Evolutionary conservation across 2,888 invertebrate genomes (phyloP), one percentile per base, ranked within the genome.

Genomic region (Brenthis hecate): DNA sequence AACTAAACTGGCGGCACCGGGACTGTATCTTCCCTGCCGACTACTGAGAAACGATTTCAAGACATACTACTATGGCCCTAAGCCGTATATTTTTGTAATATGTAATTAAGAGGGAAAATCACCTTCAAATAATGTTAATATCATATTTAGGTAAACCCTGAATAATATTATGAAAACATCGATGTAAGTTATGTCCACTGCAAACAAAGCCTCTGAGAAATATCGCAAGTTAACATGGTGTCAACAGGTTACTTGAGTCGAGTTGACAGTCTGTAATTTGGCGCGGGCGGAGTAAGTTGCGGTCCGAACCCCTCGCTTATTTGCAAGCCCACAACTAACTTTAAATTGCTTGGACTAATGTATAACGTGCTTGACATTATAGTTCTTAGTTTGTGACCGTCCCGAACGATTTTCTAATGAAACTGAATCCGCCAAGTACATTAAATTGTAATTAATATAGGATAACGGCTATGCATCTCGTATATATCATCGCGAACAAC

Each of bases 211-310:
- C 81, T 70, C 56, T 58, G 68, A 71, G 85, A 85, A 84, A 80
- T 77, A 79, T 77, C 79, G 79, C 81, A 82, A 86, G 84, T 82
- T 83, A 85, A 85, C 83, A 78, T 78, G 84, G 81, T 85, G 88
- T 88, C 91, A 92, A 91, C 90, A 89, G 91, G 91, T 91, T 88
- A 88, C 90, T 89, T 87, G 88, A 90, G 87, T 84, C 81, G 81
- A 89, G 85, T 85, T 86, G 86, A 85, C 87, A 85, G 87, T 86
- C 86, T 88, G 86, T 91, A 89, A 92, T 90, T 92, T 90, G 85
- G 84, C 83, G 81, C 78, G 80, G 78, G 79, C 80, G 82, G 85
- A 83, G 84, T 81, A 86, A 89, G 80, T 86, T 89, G 84, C 75
- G 82, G 82, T 84, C 81, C 81, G 79, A 81, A 79, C 81, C 81